A percentile compares a stretch with the other conserved stretches of the same genome.
phyloP scores from a whole-genome alignment of 2,888 invertebrate genomes.

The Cheilosia vernalis region DNA sequence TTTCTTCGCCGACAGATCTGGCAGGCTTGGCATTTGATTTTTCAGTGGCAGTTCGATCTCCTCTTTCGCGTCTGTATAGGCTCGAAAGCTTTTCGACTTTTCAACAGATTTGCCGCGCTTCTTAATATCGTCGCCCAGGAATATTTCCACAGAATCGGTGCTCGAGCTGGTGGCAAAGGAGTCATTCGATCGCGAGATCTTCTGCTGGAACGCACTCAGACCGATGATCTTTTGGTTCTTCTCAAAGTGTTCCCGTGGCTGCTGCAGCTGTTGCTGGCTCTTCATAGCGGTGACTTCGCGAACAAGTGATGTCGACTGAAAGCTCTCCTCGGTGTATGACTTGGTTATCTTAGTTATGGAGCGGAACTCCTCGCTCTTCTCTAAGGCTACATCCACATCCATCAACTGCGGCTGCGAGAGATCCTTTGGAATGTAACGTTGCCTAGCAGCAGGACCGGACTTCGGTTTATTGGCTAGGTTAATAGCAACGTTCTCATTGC shows the following conservation, averaged over 20 bases:
- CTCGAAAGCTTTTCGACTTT: constrained; percentile 89
- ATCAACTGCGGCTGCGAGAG: constrained; percentile 79
- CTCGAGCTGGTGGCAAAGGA: constrained; percentile 79
- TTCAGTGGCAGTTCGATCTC: constrained; percentile 52
- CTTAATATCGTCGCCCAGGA: constrained; percentile 78
- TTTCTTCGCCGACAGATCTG: constrained; percentile 80
- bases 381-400: constrained; percentile 33
- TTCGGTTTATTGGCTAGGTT: constrained; percentile 82
- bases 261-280: constrained; percentile 50
- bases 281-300: constrained; percentile 77
- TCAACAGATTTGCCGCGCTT: constrained; percentile 86
- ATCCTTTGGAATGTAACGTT: constrained; percentile 85
- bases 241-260: constrained; percentile 79
- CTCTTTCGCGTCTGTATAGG: constrained; percentile 83
- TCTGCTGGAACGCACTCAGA: constrained; percentile 85
- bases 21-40: constrained; percentile 81
- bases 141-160: constrained; percentile 80
- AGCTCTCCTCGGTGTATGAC: constrained; percentile 78
- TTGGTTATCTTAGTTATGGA: constrained; percentile 76
- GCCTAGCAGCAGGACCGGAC: constrained; percentile 85
- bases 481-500: constrained; percentile 79
- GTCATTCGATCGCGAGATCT: constrained; percentile 84
- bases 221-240: constrained; percentile 84
- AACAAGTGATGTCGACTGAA: constrained; percentile 81
- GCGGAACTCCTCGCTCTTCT: constrained; percentile 33